Conservation (phyloP, 2,113 vertebrate genomes). For the Felis catus region DNA sequence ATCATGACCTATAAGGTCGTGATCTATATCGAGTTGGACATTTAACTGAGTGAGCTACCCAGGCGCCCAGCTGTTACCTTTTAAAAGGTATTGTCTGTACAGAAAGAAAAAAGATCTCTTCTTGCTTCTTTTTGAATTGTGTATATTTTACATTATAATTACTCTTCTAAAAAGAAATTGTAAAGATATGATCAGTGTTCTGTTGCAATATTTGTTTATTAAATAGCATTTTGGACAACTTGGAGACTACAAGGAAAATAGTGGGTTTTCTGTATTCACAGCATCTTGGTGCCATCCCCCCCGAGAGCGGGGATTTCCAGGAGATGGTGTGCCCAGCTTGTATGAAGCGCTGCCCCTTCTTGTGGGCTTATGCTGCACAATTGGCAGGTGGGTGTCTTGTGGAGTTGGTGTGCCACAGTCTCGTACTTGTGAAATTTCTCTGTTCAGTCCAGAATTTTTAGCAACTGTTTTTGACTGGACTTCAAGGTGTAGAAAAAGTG, state of each 20-base stretch:
- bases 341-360: conserved; percentile 92
- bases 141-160: conserved; percentile 52
- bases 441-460: background rate
- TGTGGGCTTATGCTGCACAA: conserved; percentile 92
- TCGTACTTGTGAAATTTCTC: background rate
- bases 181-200: background rate
- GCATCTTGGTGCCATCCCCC: conserved; percentile 91
- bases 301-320: conserved; percentile 92
- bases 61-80: background rate
- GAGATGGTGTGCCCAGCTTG: conserved; percentile 97
- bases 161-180: background rate
- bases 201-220: conserved; percentile 8
- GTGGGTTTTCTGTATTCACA: conserved; percentile 75
- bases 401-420: background rate
- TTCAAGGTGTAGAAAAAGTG: background rate
- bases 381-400: conserved; percentile 87
- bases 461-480: background rate
- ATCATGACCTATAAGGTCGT: too few relatives aligned
- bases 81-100: background rate
- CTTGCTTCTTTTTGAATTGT: conserved; percentile 37
- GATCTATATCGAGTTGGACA: too few relatives aligned
- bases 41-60: too few relatives aligned
- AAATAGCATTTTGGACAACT: background rate
- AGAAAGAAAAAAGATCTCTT: background rate
- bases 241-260: background rate